Evolutionary conservation across 1,140 invertebrate species (phyloP).

Genomic region (Thalassaphorura encarpata): DNA sequence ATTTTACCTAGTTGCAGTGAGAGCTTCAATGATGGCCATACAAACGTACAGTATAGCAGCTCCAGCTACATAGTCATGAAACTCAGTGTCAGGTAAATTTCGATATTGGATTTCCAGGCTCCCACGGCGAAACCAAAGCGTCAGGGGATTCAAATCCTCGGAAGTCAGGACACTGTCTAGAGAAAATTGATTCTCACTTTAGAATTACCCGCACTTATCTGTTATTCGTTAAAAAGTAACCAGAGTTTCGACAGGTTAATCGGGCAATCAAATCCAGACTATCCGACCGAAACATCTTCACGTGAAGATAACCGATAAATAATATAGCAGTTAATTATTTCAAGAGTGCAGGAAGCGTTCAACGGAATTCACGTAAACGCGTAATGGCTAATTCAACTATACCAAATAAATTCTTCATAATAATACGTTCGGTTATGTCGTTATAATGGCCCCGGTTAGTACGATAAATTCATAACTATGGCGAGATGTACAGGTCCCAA

Average conservation of each 20-base stretch:
- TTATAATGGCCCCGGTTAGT: too few relatives aligned
- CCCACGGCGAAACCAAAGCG: slow-evolving; percentile 64
- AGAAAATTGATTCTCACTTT: background rate
- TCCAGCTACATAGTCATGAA: slow-evolving; percentile 70
- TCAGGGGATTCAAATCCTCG: slow-evolving; percentile 59
- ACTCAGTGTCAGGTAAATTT: slow-evolving; percentile 64
- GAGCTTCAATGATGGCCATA: slow-evolving; percentile 62
- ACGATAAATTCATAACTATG: too few relatives aligned
- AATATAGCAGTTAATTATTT: too few relatives aligned
- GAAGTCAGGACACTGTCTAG: slow-evolving; percentile 48
- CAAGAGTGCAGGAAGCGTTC: too few relatives aligned
- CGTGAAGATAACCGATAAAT: too few relatives aligned
- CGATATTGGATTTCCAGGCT: slow-evolving; percentile 64
- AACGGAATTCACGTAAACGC: too few relatives aligned
- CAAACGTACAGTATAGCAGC: slow-evolving; percentile 61
- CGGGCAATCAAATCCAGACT: too few relatives aligned
- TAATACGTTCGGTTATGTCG: too few relatives aligned
- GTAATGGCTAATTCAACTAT: too few relatives aligned
- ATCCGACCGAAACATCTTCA: too few relatives aligned
- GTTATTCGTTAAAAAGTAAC: slow-evolving; percentile 15
- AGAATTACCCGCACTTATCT: background rate
- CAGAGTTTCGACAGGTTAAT: slow-evolving; percentile 19
- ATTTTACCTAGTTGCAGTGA: slow-evolving; percentile 67
- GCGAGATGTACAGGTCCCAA: too few relatives aligned
- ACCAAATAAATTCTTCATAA: too few relatives aligned